Conservation (phyloP, 2,113 vertebrate genomes). For the Semnornis frantzii region DNA sequence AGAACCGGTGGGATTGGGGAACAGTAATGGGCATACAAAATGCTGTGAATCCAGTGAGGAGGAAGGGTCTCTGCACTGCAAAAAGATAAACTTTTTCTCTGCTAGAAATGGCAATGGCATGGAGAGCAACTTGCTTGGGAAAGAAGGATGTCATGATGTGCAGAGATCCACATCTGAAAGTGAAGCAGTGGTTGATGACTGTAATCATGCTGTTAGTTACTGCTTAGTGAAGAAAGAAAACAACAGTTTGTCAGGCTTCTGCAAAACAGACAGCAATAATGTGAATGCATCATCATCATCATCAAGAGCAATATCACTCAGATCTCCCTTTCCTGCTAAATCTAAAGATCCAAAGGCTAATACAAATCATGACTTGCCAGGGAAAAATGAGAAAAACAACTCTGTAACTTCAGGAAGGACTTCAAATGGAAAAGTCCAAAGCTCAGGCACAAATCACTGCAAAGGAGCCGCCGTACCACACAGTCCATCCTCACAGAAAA, state of each 20-base stretch:
- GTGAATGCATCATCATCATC: not conserved
- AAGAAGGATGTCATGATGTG: not conserved
- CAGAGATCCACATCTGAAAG: slow-evolving; percentile 24
- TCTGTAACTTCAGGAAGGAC: slow-evolving; percentile 35
- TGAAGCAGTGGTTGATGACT: not conserved
- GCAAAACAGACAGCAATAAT: slow-evolving; percentile 38
- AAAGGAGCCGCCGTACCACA: slow-evolving; percentile 50
- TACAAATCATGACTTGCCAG: slow-evolving; percentile 1
- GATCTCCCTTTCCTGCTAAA: slow-evolving; percentile 61
- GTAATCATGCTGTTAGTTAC: not conserved
- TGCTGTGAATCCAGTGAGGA: not conserved
- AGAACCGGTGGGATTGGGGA: not conserved
- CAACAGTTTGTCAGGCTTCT: not conserved
- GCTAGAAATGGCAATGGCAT: not conserved
- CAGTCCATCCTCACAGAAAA: slow-evolving; percentile 55
- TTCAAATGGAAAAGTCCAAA: slow-evolving; percentile 65
- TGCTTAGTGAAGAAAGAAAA: slow-evolving; percentile 32
- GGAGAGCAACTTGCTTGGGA: not conserved
- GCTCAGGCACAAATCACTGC: slow-evolving; percentile 38
- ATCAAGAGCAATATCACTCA: slow-evolving; percentile 62
- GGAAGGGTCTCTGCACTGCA: not conserved
- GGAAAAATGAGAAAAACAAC: slow-evolving; percentile 62
- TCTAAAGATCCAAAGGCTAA: slow-evolving; percentile 74
- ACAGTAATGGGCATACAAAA: not conserved
- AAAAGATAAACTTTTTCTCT: not conserved